Base-by-base conservation (phyloP, 2,888 invertebrate genomes). In the Rotaria socialis region DNA sequence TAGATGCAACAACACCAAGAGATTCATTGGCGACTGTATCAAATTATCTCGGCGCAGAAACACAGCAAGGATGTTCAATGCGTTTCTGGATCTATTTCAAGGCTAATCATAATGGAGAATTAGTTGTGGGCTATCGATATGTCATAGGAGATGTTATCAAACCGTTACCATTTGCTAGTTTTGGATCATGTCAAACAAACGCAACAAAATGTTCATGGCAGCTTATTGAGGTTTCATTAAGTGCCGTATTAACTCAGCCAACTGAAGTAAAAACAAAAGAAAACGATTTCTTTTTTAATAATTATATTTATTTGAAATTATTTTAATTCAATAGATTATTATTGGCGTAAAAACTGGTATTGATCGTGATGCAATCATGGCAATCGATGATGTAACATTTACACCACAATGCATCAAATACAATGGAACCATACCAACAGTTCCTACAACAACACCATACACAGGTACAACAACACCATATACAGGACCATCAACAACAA, bases 391-490 rank as follows among this genome's bases (percentile, higher is more conserved):
- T n/a, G 41, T 84, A 10, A 60, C 84, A 84, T 86, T 67, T 84
- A 84, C 84, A 41, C 86, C 86, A 24, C 47, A 41, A 35, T 86
- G 86, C 55, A 5, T 55, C 47, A 84, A 60, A 84, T 86, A 41
- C 41, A 86, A 84, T 74, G 86, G 84, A 41, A 50, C 67, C 74
- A 50, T 67, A 19, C 86, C 86, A 27, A 86, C 84, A 47, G n/a
- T 24, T 11, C 47, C 80, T 5, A 80, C 43, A 43, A 47, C 47
- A 24, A 41, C 75, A 24, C 22, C 22, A 10, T 24, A n/a, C 1
- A 41, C 35, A 43, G 19, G 22, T 67, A 14, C 14, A 67, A 35
- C 35, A 11, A 67, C 75, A 22, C 24, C 75, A 11, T 47, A 80
- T 47, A 47, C 47, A 43, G 75, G 75, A 2, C 24, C 75, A 0